Evolutionary conservation across 2,113 vertebrate genomes (phyloP), one percentile per base, ranked within the genome.

Genomic region (Genyomyrus donnyi): DNA sequence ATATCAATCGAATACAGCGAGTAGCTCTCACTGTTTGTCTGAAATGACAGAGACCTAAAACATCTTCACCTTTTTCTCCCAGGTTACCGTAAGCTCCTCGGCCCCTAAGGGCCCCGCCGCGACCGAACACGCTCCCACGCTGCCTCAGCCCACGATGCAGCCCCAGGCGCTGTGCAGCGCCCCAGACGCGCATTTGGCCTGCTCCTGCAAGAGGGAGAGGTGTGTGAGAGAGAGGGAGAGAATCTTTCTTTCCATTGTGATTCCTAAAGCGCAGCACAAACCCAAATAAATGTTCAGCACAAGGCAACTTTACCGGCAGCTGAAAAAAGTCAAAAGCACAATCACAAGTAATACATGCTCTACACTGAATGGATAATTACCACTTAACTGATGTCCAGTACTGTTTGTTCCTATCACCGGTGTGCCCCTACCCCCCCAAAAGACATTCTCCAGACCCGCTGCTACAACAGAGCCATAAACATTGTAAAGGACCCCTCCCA

Each of bases 131-230:
- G 52, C 95, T 95, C 3, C 95, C 96, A n/a, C 66, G 58, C 52
- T 92, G 87, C 52, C 86, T 88, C 87, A 92, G 42, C 3, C 74
- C 85, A 92, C 95, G 94, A 89, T 95, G 94, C 92, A 97, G 93
- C 24, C 96, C 96, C 95, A 97, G 96, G 89, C 96, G 91, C 56
- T 95, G 93, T 85, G 93, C 93, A 0, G 96, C 90, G 0, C 96
- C 97, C 52, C 96, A 94, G 46, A 96, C 96, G 0, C 97, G 96
- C 24, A 96, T 96, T 93, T 96, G 90, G 93, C 94, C 93, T 95
- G 95, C 91, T 95, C 96, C 96, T 92, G 91, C 70, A 46, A 10
- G 35, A 56, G 86, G 21, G 88, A 46, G 91, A 85, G 58, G 91
- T 90, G 46, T 89, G 45, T 13, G 19, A 1, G 24, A 15, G 39